These are phyloP conservation scores for Squalus acanthias DNA, from an alignment of 2,797 vertebrate genomes.

Conservation along the genomic window DNA sequence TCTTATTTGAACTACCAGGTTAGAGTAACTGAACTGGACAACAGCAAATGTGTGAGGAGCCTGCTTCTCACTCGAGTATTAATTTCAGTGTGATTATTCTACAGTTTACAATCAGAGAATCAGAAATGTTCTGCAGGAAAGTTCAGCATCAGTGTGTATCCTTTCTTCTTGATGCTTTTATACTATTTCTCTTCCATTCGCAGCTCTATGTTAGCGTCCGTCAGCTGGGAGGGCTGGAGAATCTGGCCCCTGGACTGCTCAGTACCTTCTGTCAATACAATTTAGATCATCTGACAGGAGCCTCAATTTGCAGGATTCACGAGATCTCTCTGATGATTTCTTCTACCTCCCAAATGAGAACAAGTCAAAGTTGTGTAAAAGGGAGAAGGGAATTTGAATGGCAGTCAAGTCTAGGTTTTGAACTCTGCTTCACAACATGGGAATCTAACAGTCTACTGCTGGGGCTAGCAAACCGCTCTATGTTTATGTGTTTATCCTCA, in stretches of 20 bases:
- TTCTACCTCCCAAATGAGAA: neutral
- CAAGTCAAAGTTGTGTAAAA: neutral
- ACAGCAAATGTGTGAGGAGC: neutral
- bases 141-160: neutral
- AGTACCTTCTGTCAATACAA: neutral
- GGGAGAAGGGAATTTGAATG: neutral
- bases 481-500: neutral
- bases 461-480: neutral
- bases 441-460: neutral
- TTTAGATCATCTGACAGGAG: neutral
- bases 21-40: neutral
- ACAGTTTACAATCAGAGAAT: neutral
- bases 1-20: neutral
- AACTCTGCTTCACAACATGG: neutral
- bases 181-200: neutral
- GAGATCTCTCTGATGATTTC: neutral
- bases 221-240: neutral
- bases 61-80: neutral
- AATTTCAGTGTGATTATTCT: conserved; percentile 16
- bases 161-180: neutral
- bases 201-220: too few species aligned
- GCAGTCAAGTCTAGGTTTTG: neutral
- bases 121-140: neutral
- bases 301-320: neutral
- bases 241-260: neutral